Percentiles rank a stretch among this genome's conserved stretches.
Evolutionary conservation across 1,140 invertebrate genomes (phyloP).

Genomic region (Drosophila gunungcola): DNA sequence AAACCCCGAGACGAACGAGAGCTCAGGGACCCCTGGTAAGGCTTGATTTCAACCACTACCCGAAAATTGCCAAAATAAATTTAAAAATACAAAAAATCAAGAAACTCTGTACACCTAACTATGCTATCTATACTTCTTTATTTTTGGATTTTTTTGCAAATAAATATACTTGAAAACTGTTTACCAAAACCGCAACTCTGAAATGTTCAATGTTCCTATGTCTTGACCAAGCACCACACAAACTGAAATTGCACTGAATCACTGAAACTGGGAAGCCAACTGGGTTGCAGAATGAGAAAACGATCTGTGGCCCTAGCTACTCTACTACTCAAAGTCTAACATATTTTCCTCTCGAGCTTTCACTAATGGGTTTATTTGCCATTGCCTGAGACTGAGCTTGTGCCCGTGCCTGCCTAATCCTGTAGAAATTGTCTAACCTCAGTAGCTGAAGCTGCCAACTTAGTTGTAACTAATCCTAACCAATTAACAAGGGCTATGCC

Average conservation of each 20-base stretch:
- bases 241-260: constrained; percentile 29
- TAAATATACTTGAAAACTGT: constrained; percentile 30
- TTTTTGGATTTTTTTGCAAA: constrained; percentile 42
- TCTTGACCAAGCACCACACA: constrained; percentile 34
- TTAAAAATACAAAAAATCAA: constrained; percentile 9
- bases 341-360: constrained; percentile 13
- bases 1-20: not conserved
- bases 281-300: constrained; percentile 3
- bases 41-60: constrained; percentile 31
- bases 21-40: constrained; percentile 43
- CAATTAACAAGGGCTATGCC: constrained; percentile 8
- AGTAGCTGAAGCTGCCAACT: constrained; percentile 1
- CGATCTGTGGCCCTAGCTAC: constrained; percentile 11
- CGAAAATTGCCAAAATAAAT: constrained; percentile 8
- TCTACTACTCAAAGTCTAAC: constrained; percentile 27
- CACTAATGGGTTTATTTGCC: constrained; percentile 24
- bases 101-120: constrained; percentile 47
- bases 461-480: constrained; percentile 38
- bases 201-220: constrained; percentile 32
- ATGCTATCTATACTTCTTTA: constrained; percentile 28
- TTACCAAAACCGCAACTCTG: constrained; percentile 23
- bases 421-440: constrained; percentile 36
- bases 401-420: constrained; percentile 34
- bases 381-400: constrained; percentile 24
- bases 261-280: constrained; percentile 26